Base-by-base conservation (phyloP, 2,797 vertebrate genomes). In the Lutjanus argentimaculatus region DNA sequence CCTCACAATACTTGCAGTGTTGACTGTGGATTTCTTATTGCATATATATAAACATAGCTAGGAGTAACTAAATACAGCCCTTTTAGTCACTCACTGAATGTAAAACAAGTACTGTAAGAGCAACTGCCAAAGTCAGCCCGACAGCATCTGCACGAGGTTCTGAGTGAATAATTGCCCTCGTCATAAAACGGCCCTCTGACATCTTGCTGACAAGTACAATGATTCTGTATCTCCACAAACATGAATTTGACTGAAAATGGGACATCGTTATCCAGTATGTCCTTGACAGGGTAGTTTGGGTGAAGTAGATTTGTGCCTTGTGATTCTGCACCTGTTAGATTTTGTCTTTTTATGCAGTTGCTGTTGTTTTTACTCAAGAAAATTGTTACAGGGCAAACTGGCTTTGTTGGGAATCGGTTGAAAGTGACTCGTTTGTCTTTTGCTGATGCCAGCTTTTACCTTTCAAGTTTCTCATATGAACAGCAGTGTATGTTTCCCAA, bases 21-120 rank as follows among this genome's bases (percentile, higher is more conserved):
- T 65, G 21, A 48, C 36, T 68, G n/a, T 53, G 42, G 0, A 43
- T 30, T 22, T 7, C 13, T 53, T 15, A 53, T 58, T 75, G 75
- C 72, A 30, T 72, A 71, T 52, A 57, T 72, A 55, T 73, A 79
- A 73, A 76, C 71, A 75, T n/a, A 40, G 8, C 36, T 13, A 30
- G 14, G 14, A 56, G 30, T 75, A 72, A 58, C 49, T 49, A 10
- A 64, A 65, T 51, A 52, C 67, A 78, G 17, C 12, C 9, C 25
- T 55, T 45, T 17, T 6, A 67, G 30, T 69, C 55, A 53, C n/a
- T 45, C 8, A 62, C 51, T 51, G 16, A 13, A 21, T 25, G 19
- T 69, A 40, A 66, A 74, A 67, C 63, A 57, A 64, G 46, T 45
- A 30, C 25, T 30, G 2, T 30, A 25, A 43, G 21, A 53, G 16